Evolutionary conservation across 2,888 invertebrate species (phyloP).

Genomic region (Aphidius colemani): DNA sequence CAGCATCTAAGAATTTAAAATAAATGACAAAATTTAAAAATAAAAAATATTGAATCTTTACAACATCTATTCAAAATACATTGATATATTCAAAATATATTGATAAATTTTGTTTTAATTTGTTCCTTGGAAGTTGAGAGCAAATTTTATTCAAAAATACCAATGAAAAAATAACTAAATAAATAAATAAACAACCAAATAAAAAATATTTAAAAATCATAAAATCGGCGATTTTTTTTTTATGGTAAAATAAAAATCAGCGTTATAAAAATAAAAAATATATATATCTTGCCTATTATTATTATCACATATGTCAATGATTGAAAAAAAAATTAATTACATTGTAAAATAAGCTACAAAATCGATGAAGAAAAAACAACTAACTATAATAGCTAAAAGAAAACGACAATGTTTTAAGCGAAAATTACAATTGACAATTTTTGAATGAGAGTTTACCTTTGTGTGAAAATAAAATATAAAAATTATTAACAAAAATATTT

Average conservation of each 20-base stretch:
- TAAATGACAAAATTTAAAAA: slow-evolving; percentile 4
- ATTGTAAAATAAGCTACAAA: slow-evolving; percentile 49
- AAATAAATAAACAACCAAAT: slow-evolving; percentile 17
- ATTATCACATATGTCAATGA: slow-evolving; percentile 33
- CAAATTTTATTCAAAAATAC: slow-evolving; percentile 12
- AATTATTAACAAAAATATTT: background rate
- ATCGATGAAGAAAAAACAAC: slow-evolving; percentile 22
- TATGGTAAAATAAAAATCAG: slow-evolving; percentile 9
- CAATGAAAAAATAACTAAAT: slow-evolving; percentile 18
- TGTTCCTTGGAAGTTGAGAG: slow-evolving; percentile 27
- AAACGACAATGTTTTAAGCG: slow-evolving; percentile 16
- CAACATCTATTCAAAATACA: background rate
- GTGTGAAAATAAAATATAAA: slow-evolving; percentile 5
- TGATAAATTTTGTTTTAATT: background rate
- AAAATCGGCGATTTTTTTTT: slow-evolving; percentile 17
- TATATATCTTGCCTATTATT: slow-evolving; percentile 45
- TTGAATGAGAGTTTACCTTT: slow-evolving; percentile 3
- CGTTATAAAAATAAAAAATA: slow-evolving; percentile 9
- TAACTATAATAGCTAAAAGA: slow-evolving; percentile 20
- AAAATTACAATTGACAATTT: background rate
- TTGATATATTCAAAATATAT: background rate
- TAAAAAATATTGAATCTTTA: slow-evolving; percentile 1
- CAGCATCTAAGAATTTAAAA: no score
- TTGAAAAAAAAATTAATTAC: slow-evolving; percentile 49
- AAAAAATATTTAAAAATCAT: slow-evolving; percentile 3